Percentiles rank a stretch among this genome's conserved stretches.
phyloP scores from a whole-genome alignment of 2,888 invertebrate genomes.

The Pachydiplax longipennis region DNA sequence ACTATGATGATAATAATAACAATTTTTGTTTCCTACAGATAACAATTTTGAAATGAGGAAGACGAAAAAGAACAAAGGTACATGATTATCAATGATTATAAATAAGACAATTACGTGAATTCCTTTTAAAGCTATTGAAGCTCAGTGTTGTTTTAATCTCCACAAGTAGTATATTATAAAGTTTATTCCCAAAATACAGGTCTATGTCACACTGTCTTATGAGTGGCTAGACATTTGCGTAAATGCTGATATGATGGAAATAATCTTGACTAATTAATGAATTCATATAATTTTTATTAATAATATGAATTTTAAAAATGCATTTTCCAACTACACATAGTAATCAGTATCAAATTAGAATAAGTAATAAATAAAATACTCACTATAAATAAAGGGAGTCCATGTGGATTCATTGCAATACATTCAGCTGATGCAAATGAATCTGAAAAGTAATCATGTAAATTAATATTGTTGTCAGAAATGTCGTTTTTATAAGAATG shows the following conservation, averaged over 20 bases:
- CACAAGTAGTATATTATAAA: too few species aligned
- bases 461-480: neutral
- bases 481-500: neutral
- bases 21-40: neutral
- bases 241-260: too few species aligned
- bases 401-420: constrained; percentile 17
- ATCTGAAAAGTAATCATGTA: neutral
- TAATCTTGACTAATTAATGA: too few species aligned
- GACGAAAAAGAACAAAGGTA: neutral
- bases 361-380: neutral
- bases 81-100: neutral
- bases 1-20: neutral
- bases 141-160: too few species aligned
- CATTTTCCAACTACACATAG: neutral
- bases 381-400: constrained; percentile 27
- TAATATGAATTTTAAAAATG: too few species aligned
- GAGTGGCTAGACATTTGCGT: too few species aligned
- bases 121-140: too few species aligned
- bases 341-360: neutral
- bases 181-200: too few species aligned
- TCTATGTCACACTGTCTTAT: too few species aligned
- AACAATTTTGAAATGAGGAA: neutral
- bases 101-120: neutral
- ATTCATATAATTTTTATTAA: neutral
- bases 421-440: constrained; percentile 13